Evolutionary conservation across 2,888 invertebrate species (phyloP), one percentile per base, ranked within the genome.

Genomic region (Leptogaster cylindrica): DNA sequence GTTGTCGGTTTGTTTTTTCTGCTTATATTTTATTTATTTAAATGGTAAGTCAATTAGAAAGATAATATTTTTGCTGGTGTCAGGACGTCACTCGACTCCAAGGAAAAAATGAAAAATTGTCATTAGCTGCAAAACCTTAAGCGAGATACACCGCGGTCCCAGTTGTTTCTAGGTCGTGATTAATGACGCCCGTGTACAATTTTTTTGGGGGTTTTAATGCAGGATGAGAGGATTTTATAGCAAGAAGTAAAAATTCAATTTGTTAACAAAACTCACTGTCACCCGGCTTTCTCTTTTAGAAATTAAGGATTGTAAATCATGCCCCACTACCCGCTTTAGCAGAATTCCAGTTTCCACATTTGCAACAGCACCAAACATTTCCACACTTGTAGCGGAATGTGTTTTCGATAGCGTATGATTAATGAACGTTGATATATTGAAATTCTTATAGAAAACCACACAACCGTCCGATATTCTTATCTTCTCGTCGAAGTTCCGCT

Each of bases 11-110:
- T 28, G 27, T 64, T 39, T 64, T 50, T 25, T 36, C 25, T 12
- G 23, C 33, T 48, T 64, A 33, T 36, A 25, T 36, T 33, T 65
- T 50, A 65, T 52, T 27, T 51, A 55, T 39, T 55, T 55, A 55
- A 55, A 39, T 39, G 55, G 55, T 39, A 55, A 65, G 65, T 65
- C 65, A 65, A 52, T 65, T 65, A 65, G 65, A 65, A 65, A 65
- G 65, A 65, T 65, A 65, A 65, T 39, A 39, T 65, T 52, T 44
- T 27, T 14, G 48, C 23, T 28, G 23, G 48, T 64, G 48, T 50
- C 48, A 64, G 31, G 33, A 2, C 31, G 33, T 46, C 48, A 64
- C 33, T 27, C 41, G 46, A n/a, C 10, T 48, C 16, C 18, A 36
- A 64, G 36, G 7, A 48, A 46, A 41, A 48, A 16, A 65, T 65